A percentile compares a stretch with the other conserved stretches of the same genome.
These are phyloP conservation scores for Nothocercus nigrocapillus DNA, from an alignment of 2,113 vertebrate species.

Conservation along the genomic window DNA sequence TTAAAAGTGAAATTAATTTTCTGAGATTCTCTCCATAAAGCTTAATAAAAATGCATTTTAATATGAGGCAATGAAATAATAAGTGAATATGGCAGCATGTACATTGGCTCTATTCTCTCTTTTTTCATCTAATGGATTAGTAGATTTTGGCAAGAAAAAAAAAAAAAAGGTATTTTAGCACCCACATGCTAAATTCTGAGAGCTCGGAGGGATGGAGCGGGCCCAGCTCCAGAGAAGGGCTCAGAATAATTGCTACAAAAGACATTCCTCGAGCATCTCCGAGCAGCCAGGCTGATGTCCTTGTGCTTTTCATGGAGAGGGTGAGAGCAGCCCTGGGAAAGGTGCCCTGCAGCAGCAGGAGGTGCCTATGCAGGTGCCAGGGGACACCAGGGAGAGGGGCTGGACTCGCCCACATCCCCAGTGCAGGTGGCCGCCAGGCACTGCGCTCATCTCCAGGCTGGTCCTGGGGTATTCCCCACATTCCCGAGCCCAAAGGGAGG, in stretches of 20 bases:
- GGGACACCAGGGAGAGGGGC: accelerated
- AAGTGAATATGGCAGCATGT: background rate
- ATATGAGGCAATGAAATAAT: background rate
- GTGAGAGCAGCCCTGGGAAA: too few species aligned
- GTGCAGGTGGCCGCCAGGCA: too few species aligned
- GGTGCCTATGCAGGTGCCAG: too few species aligned
- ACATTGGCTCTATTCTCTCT: background rate
- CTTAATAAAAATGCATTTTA: background rate
- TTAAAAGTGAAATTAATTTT: accelerated
- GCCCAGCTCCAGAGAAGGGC: background rate
- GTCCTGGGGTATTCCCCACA: accelerated
- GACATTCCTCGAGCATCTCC: background rate
- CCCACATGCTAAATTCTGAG: background rate
- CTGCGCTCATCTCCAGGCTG: too few species aligned
- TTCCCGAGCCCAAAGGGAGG: background rate
- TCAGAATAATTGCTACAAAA: too few species aligned
- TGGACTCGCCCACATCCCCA: too few species aligned
- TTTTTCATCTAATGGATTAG: background rate
- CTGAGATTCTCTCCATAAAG: background rate
- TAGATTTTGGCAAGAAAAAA: background rate
- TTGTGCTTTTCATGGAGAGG: background rate
- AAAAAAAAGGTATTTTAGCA: background rate
- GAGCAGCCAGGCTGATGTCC: background rate
- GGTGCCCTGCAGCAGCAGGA: too few species aligned
- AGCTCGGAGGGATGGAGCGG: background rate